These are phyloP conservation scores for Rattus rattus DNA, from an alignment of 2,113 vertebrate genomes.

Conservation along the genomic window DNA sequence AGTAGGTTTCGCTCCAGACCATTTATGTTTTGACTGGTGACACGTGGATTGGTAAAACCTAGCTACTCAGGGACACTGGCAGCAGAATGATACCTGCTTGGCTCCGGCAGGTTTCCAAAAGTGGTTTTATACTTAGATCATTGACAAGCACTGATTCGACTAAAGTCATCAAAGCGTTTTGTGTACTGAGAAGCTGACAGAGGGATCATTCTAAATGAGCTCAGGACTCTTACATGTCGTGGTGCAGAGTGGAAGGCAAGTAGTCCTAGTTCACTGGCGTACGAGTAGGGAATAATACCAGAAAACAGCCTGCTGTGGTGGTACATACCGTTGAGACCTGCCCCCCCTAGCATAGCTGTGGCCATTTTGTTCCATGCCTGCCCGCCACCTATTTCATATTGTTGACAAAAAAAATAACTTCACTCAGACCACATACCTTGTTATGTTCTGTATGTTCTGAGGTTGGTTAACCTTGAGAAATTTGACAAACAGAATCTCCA, in stretches of 20 bases:
- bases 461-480: too few relatives aligned
- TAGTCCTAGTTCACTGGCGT: background rate
- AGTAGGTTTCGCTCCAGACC: background rate
- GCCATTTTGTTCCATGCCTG: too few relatives aligned
- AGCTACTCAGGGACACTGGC: constrained; percentile 15
- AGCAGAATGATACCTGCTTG: constrained; percentile 25
- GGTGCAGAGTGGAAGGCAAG: background rate
- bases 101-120: constrained; percentile 34
- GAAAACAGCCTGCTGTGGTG: background rate
- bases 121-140: constrained; percentile 34
- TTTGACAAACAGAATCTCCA: too few relatives aligned
- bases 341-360: too few relatives aligned
- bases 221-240: background rate
- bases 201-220: background rate
- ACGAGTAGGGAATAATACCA: background rate
- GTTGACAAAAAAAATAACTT: too few relatives aligned
- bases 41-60: constrained; percentile 29
- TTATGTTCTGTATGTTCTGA: too few relatives aligned
- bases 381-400: too few relatives aligned
- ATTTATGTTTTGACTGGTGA: constrained; percentile 34
- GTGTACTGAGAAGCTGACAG: background rate
- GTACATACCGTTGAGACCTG: background rate
- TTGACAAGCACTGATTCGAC: constrained; percentile 12
- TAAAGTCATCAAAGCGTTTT: background rate
- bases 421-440: too few relatives aligned